Conservation (phyloP, 1,140 invertebrate genomes). For the Pogonognathellus flavescens region DNA sequence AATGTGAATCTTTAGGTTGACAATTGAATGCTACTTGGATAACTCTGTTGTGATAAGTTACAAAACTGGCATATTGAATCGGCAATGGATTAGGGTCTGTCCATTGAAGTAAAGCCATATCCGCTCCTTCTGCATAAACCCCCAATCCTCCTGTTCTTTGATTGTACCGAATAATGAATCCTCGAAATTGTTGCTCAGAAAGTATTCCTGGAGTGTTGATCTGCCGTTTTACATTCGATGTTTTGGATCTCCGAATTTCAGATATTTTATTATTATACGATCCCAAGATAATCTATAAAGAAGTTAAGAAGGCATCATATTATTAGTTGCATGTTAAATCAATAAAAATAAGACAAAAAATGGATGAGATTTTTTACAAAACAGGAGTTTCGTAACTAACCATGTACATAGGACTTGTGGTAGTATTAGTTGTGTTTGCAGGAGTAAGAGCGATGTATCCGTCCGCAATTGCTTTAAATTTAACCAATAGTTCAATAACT, state of each 20-base stretch:
- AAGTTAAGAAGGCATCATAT: no score
- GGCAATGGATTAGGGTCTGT: constrained; percentile 58
- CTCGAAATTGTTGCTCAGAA: constrained; percentile 50
- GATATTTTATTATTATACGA: constrained; percentile 62
- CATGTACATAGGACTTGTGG: constrained; percentile 55
- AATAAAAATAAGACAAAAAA: background rate
- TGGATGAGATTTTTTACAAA: background rate
- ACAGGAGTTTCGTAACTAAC: no score
- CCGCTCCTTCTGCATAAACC: constrained; percentile 57
- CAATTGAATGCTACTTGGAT: constrained; percentile 63
- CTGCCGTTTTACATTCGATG: constrained; percentile 24
- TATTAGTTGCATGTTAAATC: no score
- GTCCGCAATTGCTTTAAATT: constrained; percentile 61
- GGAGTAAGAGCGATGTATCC: constrained; percentile 45
- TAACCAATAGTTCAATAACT: constrained; percentile 50
- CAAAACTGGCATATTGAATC: constrained; percentile 58
- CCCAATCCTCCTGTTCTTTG: constrained; percentile 32
- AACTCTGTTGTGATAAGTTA: constrained; percentile 49
- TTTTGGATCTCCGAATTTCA: constrained; percentile 61
- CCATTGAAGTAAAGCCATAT: constrained; percentile 56
- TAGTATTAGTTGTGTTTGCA: constrained; percentile 4
- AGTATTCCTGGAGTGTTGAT: constrained; percentile 61
- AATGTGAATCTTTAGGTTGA: constrained; percentile 51
- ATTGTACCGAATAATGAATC: constrained; percentile 60
- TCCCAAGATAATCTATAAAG: constrained; percentile 63